Evolutionary conservation across 2,113 vertebrate genomes (phyloP).

Genomic region (Paracanthobrama guichenoti): DNA sequence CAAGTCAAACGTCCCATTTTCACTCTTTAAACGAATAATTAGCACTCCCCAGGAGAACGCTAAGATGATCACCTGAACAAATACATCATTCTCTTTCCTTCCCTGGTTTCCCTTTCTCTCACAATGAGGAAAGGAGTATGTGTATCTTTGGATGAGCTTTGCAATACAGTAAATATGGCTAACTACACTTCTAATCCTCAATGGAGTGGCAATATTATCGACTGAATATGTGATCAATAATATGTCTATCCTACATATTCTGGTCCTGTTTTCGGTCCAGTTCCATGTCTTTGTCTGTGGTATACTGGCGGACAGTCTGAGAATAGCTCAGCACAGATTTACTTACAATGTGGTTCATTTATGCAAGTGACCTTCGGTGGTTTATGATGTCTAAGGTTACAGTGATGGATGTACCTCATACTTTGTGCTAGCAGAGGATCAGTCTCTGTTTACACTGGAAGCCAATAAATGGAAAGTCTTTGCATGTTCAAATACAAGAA

Average conservation of each 20-base stretch:
- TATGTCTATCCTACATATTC: background rate
- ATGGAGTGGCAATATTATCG: too few species aligned
- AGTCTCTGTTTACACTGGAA: constrained; percentile 43
- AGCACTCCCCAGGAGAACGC: constrained; percentile 30
- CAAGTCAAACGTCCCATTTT: constrained; percentile 35
- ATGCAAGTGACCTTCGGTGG: background rate
- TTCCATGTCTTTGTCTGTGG: background rate
- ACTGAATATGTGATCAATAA: background rate
- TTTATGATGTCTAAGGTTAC: constrained; percentile 41
- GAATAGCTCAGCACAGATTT: background rate
- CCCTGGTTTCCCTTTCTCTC: background rate
- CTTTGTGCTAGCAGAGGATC: background rate
- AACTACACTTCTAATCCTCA: background rate
- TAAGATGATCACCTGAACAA: constrained; percentile 50
- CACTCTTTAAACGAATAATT: constrained; percentile 46
- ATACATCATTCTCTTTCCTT: constrained; percentile 4
- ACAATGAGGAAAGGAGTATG: background rate
- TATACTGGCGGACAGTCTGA: background rate
- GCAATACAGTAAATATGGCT: background rate
- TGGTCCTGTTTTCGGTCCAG: background rate
- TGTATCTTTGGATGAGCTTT: background rate
- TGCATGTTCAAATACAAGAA: constrained; percentile 47
- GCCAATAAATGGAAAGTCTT: constrained; percentile 33
- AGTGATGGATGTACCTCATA: constrained; percentile 36
- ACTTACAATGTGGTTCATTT: constrained; percentile 3